phyloP scores from a whole-genome alignment of 2,888 invertebrate genomes.

The Archaeoteleia sp. region DNA sequence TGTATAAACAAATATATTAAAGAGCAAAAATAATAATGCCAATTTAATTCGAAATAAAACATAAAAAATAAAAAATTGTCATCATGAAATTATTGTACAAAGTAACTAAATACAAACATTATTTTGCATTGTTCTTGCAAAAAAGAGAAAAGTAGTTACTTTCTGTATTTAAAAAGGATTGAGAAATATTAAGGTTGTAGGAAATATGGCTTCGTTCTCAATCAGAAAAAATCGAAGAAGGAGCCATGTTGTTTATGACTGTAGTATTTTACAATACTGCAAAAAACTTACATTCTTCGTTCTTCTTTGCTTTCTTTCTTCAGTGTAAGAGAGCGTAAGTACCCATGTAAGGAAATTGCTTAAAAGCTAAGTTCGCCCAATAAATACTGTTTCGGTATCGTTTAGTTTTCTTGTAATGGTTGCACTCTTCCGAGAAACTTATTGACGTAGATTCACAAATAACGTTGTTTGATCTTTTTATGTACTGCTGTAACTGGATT shows the following conservation, averaged over 20 bases:
- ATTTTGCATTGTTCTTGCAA: neutral
- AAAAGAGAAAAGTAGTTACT: neutral
- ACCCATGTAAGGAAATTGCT: constrained; percentile 38
- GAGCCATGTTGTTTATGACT: constrained; percentile 29
- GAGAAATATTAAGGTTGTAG: neutral
- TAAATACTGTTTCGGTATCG: constrained; percentile 49
- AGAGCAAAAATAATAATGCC: too few species aligned
- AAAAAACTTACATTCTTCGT: constrained; percentile 15
- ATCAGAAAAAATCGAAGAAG: constrained; percentile 27
- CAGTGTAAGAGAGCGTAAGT: constrained; percentile 18
- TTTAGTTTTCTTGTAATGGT: constrained; percentile 42
- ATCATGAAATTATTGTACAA: too few species aligned
- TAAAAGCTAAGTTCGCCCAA: constrained; percentile 46
- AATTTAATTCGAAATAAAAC: too few species aligned
- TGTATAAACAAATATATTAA: too few species aligned
- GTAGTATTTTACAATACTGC: constrained; percentile 24
- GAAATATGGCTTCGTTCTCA: constrained; percentile 3
- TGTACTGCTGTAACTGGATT: too few species aligned
- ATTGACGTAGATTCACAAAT: constrained; percentile 26
- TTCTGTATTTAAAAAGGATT: too few species aligned
- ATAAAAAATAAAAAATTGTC: too few species aligned
- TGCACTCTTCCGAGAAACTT: constrained; percentile 29
- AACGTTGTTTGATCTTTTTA: constrained; percentile 34
- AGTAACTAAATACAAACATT: too few species aligned
- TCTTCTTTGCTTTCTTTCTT: constrained; percentile 24